Percentiles rank a stretch among this genome's conserved stretches.
These are phyloP conservation scores for Hyla sarda DNA, from an alignment of 2,113 vertebrate genomes.

Conservation along the genomic window DNA sequence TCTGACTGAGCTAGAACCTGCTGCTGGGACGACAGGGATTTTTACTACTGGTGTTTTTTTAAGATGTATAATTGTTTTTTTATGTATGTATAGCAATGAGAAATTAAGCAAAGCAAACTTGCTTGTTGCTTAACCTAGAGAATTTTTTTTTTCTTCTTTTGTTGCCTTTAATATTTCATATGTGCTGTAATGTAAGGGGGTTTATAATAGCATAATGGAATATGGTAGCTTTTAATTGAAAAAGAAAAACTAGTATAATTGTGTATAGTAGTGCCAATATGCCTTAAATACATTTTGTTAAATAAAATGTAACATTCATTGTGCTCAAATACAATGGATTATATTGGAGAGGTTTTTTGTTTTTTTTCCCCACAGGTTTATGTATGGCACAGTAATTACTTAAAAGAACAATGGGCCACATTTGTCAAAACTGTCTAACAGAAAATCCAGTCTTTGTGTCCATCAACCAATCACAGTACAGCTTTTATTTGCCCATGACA, in stretches of 20 bases:
- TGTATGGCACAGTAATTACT: neutral
- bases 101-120: neutral
- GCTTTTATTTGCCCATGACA: too few species aligned
- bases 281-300: neutral
- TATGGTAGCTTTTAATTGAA: neutral
- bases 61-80: neutral
- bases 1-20: neutral
- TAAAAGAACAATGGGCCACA: too few species aligned
- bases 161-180: neutral
- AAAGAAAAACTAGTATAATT: neutral
- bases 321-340: slow-evolving; percentile 43
- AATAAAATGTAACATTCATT: neutral
- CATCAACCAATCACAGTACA: too few species aligned
- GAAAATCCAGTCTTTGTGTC: neutral
- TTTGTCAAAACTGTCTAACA: neutral
- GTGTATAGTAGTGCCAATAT: slow-evolving; percentile 6
- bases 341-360: too few species aligned
- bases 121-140: neutral
- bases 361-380: too few species aligned
- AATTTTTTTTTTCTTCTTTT: neutral
- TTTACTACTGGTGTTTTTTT: slow-evolving; percentile 10
- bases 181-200: neutral
- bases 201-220: neutral
- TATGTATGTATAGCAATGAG: neutral
- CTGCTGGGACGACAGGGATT: slow-evolving; percentile 26